Conservation (phyloP, 2,797 vertebrate species). For the Sebastes iracundus region DNA sequence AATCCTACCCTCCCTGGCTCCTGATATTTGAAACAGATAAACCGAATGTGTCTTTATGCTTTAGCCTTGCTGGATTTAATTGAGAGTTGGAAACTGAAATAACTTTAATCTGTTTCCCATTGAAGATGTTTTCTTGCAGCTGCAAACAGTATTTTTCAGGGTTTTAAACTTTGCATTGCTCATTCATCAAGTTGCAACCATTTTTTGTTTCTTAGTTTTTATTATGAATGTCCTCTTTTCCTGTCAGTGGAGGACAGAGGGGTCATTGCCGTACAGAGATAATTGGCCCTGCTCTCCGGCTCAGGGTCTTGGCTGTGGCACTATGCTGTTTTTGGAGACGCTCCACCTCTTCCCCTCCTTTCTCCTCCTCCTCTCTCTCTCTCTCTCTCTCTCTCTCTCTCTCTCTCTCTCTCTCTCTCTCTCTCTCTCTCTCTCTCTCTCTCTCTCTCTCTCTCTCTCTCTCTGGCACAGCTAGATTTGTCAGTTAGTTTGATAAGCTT, state of each 20-base stretch:
- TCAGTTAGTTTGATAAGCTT: conserved; percentile 40
- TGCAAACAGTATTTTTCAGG: neutral
- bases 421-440: neutral
- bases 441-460: neutral
- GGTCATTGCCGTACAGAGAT: conserved; percentile 1
- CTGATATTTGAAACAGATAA: neutral
- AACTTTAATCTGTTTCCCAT: conserved; percentile 1
- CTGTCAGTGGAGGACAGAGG: neutral
- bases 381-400: neutral
- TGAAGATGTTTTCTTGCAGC: neutral
- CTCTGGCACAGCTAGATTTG: conserved; percentile 10
- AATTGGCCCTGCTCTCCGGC: neutral
- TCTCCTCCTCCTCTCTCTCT: neutral
- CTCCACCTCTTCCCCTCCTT: conserved; percentile 11
- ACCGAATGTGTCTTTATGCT: neutral
- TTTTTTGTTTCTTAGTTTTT: neutral
- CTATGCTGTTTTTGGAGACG: conserved; percentile 2
- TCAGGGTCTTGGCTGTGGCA: conserved; percentile 15
- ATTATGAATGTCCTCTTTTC: neutral
- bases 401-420: neutral
- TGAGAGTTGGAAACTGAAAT: neutral
- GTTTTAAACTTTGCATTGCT: neutral
- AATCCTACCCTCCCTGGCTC: neutral
- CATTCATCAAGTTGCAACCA: neutral
- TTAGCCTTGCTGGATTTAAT: conserved; percentile 3